Percentiles rank a stretch among this genome's conserved stretches.
These are phyloP conservation scores for Aromia moschata DNA, from an alignment of 2,888 invertebrate genomes.

Conservation along the genomic window DNA sequence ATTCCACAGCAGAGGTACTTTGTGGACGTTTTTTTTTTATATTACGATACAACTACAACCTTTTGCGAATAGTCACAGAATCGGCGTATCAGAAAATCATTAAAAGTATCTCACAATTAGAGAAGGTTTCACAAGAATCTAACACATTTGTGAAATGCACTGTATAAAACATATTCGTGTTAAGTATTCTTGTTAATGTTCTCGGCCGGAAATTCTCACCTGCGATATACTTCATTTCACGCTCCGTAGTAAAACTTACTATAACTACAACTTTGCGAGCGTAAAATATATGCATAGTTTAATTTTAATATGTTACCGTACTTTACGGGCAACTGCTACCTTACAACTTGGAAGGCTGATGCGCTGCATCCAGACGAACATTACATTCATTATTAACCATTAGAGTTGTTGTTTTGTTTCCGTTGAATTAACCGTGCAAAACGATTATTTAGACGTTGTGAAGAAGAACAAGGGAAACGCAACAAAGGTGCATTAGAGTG, in stretches of 20 bases:
- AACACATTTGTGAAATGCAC: no score
- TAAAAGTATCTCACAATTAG: no score
- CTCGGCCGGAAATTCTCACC: background rate
- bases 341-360: background rate
- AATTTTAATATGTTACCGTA: conserved; percentile 1
- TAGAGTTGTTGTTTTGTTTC: background rate
- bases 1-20: no score
- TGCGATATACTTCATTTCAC: background rate
- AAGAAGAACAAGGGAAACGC: background rate
- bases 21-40: no score
- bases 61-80: no score
- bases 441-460: background rate
- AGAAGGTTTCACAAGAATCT: no score
- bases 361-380: background rate
- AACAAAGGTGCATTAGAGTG: background rate
- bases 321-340: background rate
- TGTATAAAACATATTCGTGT: no score
- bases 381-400: conserved; percentile 1
- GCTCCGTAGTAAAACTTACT: background rate
- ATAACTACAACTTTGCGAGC: background rate
- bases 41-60: no score
- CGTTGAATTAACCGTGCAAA: background rate
- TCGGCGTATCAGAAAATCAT: no score
- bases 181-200: no score
- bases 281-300: background rate